Base-by-base conservation (phyloP, 2,113 vertebrate species). In the Hippoglossus stenolepis region DNA sequence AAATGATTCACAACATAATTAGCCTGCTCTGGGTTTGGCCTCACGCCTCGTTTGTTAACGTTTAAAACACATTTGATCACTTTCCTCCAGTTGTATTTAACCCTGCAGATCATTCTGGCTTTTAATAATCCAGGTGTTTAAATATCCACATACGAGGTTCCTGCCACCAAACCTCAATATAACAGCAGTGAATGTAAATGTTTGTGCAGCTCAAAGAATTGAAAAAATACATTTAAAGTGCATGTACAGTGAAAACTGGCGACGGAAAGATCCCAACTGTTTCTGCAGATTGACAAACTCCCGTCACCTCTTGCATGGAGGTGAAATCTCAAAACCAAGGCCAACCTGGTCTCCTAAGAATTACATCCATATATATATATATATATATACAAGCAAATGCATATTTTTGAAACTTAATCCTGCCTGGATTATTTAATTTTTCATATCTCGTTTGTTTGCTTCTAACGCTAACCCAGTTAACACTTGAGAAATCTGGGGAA, bases 341-440 rank as follows among this genome's bases (percentile, higher is more conserved):
- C 31, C 28, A 17, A 60, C 7, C 20, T 38, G 31, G 18, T n/a
- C 3, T 38, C 20, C 21, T 31, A 47, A 20, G 59, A 58, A 9
- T 38, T 38, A 65, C n/a, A 63, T 21, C 57, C 2, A 73, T 57
- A 63, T 43, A 59, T 28, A 28, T 28, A 73, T 57, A 63, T 43
- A 40, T 49, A 13, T 9, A 6, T 35, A 28, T 54, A 60, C 31
- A n/a, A 58, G 62, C 61, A 70, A 70, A 70, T 66, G 56, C 14
- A 17, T 62, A 45, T 56, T 54, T n/a, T 23, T 21, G 47, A 35
- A 69, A 70, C 54, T 40, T 40, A 26, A 63, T 43, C 23, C 26
- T 5, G 12, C 21, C 21, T 26, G 58, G 74, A 77, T 73, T 15
- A 15, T 45, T 15, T 45, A 0, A 64, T 26, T 59, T n/a, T n/a